Evolutionary conservation across 1,140 invertebrate genomes (phyloP).

Genomic region (Ostrea denselamellosa): DNA sequence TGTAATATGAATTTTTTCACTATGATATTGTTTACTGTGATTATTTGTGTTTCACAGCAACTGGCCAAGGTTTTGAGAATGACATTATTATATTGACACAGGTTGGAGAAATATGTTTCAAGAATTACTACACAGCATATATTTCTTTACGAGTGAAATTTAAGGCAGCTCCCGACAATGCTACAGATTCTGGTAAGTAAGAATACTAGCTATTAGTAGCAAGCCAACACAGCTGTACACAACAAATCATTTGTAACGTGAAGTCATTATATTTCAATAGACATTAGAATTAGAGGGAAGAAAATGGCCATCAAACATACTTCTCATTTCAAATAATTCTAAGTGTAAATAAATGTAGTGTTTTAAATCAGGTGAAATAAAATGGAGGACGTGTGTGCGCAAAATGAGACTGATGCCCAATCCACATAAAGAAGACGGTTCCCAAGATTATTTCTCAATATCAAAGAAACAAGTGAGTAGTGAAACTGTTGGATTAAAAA

Average conservation of each 20-base stretch:
- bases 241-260: neutral
- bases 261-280: neutral
- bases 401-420: slow-evolving; percentile 79
- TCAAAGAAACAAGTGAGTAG: slow-evolving; percentile 78
- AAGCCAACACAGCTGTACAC: too few species aligned
- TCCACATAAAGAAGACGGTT: slow-evolving; percentile 79
- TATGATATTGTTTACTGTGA: too few species aligned
- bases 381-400: slow-evolving; percentile 79
- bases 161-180: slow-evolving; percentile 55
- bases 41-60: too few species aligned
- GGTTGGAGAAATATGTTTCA: slow-evolving; percentile 80
- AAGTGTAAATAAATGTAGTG: neutral
- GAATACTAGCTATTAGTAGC: neutral
- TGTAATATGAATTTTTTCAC: too few species aligned
- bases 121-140: slow-evolving; percentile 80
- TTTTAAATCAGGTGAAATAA: slow-evolving; percentile 61
- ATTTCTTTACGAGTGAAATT: slow-evolving; percentile 72
- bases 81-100: slow-evolving; percentile 52
- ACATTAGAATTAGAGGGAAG: neutral
- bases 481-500: too few species aligned
- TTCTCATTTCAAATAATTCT: too few species aligned
- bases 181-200: slow-evolving; percentile 54
- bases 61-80: too few species aligned
- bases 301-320: too few species aligned
- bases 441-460: slow-evolving; percentile 79